Conservation (phyloP, 2,888 invertebrate genomes). For the Meta bourneti region DNA sequence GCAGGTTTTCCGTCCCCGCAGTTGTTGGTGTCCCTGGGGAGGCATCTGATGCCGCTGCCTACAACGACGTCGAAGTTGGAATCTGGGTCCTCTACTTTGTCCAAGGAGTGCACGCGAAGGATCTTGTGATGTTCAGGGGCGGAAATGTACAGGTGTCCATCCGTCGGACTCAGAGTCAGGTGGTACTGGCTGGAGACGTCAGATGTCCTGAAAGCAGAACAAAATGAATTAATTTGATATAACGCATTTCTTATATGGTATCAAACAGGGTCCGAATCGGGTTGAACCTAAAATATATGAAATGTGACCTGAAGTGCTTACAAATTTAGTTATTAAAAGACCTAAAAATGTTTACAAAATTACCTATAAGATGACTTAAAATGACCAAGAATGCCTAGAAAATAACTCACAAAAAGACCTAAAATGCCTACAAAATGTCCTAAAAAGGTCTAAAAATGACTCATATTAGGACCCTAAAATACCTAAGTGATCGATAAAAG, state of each 20-base stretch:
- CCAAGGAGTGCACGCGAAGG: conserved; percentile 90
- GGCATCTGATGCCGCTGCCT: conserved; percentile 95
- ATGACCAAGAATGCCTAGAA: too few species aligned
- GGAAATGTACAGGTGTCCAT: conserved; percentile 95
- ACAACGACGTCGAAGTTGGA: conserved; percentile 97
- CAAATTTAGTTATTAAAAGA: too few species aligned
- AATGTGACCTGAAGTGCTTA: background rate
- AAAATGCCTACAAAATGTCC: background rate
- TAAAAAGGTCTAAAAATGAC: background rate
- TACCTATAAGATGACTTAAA: background rate
- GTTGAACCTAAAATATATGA: too few species aligned
- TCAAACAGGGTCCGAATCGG: too few species aligned
- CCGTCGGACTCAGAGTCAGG: conserved; percentile 96
- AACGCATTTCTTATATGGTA: too few species aligned
- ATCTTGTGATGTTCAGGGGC: conserved; percentile 98
- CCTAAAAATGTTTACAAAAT: background rate
- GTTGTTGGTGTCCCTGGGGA: conserved; percentile 95
- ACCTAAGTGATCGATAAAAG: too few species aligned
- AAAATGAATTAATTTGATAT: background rate
- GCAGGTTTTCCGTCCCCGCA: conserved; percentile 98
- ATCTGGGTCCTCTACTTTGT: conserved; percentile 91
- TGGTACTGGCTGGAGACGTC: conserved; percentile 97
- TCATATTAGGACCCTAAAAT: too few species aligned
- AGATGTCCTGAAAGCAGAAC: conserved; percentile 50
- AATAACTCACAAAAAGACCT: background rate